Evolutionary conservation across 2,113 vertebrate genomes (phyloP).

Genomic region (Triplophysa dalaica): DNA sequence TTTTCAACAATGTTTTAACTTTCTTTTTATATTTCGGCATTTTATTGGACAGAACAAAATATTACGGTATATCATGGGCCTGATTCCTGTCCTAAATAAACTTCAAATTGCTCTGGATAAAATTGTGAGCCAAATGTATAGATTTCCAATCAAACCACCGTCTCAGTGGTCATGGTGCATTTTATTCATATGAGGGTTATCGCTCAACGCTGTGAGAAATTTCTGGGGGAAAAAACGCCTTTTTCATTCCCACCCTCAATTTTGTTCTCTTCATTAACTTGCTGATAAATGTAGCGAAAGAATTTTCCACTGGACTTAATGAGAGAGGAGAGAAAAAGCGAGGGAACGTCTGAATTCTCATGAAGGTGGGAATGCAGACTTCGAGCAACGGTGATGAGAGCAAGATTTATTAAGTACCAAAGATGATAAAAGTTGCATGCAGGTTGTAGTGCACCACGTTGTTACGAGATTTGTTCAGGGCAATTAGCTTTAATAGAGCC

Average conservation of each 20-base stretch:
- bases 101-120: too few relatives aligned
- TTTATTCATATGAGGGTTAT: too few relatives aligned
- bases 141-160: too few relatives aligned
- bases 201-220: not conserved
- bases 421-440: conserved; percentile 48
- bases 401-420: conserved; percentile 47
- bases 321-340: conserved; percentile 31
- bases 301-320: conserved; percentile 59
- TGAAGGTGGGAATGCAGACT: not conserved
- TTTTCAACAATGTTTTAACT: too few relatives aligned
- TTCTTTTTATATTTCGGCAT: not conserved
- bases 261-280: conserved; percentile 48
- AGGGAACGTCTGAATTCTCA: conserved; percentile 34
- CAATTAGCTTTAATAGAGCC: conserved; percentile 69
- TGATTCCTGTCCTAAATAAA: too few relatives aligned
- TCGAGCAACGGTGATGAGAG: conserved; percentile 21
- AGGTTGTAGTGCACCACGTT: conserved; percentile 52
- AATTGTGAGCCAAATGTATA: too few relatives aligned
- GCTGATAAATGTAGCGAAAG: conserved; percentile 50
- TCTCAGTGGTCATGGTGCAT: too few relatives aligned
- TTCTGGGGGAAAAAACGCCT: conserved; percentile 15
- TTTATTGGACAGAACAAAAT: too few relatives aligned
- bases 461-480: conserved; percentile 63
- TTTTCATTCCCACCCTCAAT: conserved; percentile 38
- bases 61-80: too few relatives aligned